Base-by-base conservation (phyloP, 2,113 vertebrate genomes). In the Passerina amoena region DNA sequence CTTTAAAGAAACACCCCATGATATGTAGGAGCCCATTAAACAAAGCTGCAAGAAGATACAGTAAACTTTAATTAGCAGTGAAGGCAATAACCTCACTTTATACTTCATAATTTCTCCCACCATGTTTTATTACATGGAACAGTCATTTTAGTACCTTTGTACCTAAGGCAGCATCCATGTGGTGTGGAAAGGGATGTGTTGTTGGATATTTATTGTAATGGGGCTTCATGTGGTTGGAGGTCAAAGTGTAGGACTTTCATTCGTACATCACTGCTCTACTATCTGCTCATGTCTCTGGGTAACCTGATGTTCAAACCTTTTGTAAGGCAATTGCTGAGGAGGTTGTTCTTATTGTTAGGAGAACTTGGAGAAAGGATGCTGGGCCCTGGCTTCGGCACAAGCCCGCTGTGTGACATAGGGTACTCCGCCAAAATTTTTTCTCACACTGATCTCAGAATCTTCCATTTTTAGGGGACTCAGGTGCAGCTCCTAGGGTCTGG, bases 221-320 rank as follows among this genome's bases (percentile, higher is more conserved):
- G 96, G 94, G 96, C 96, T 97, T 96, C 96, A 97, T 96, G 96
- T 90, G 96, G 96, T 84, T 97, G 94, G 90, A 95, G 96, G 96
- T 97, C 96, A 97, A 92, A 97, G 96, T 94, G 96, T 96, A 96
- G 96, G 93, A 97, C 96, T 97, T 96, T 97, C 96, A 97, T 96
- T 96, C 95, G 93, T 96, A 96, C 96, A 97, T 96, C 93, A 96
- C 96, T 96, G 94, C 96, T 93, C 93, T 90, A 71, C 95, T 93
- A 92, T 97, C 88, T 96, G 94, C 96, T 97, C 94, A 82, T 94
- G 96, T 90, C 94, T 96, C 93, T 94, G 90, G 94, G 94, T 97
- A 97, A 94, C 96, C 96, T 96, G 93, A 96, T 96, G 96, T 96
- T 97, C 96, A 97, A 96, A 96, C 69, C 96, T 96, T 96, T 97